These are phyloP conservation scores for Trissolcus brochymenae DNA, from an alignment of 2,888 invertebrate genomes.

Conservation along the genomic window DNA sequence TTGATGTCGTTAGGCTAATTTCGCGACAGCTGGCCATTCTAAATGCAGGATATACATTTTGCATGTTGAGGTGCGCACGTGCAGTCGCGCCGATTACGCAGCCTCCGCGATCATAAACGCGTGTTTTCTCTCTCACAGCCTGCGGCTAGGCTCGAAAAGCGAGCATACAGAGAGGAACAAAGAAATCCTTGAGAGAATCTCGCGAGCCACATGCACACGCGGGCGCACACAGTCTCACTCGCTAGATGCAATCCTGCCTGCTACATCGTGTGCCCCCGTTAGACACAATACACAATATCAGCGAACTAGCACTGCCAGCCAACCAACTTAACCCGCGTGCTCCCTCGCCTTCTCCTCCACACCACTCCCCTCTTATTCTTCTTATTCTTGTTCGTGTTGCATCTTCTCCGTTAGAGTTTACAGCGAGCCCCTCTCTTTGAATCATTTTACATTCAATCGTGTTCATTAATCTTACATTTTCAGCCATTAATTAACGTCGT, in stretches of 20 bases:
- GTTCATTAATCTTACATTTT: constrained; percentile 53
- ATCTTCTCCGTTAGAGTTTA: constrained; percentile 17
- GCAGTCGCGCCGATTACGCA: constrained; percentile 67
- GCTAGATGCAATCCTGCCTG: constrained; percentile 33
- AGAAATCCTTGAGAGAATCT: constrained; percentile 67
- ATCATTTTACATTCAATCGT: constrained; percentile 45
- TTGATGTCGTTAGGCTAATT: constrained; percentile 24
- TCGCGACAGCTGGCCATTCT: constrained; percentile 39
- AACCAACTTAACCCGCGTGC: constrained; percentile 12
- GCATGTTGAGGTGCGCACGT: constrained; percentile 74
- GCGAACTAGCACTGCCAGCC: constrained; percentile 35
- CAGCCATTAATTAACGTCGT: constrained; percentile 46
- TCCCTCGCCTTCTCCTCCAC: constrained; percentile 3
- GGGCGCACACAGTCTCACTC: constrained; percentile 2
- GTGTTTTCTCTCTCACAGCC: constrained; percentile 24
- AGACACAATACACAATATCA: constrained; percentile 47
- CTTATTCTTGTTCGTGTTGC: constrained; percentile 3
- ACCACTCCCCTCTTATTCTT: constrained; percentile 1
- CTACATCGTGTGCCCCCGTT: constrained; percentile 51
- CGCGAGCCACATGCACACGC: constrained; percentile 50
- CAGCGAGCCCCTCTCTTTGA: constrained; percentile 21
- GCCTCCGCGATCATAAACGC: constrained; percentile 59
- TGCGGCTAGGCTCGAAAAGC: constrained; percentile 54
- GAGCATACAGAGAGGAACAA: constrained; percentile 61
- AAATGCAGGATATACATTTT: constrained; percentile 63